A percentile compares a stretch with the other conserved stretches of the same genome.
phyloP scores from a whole-genome alignment of 2,797 vertebrate genomes.

The Neopelma chrysocephalum region DNA sequence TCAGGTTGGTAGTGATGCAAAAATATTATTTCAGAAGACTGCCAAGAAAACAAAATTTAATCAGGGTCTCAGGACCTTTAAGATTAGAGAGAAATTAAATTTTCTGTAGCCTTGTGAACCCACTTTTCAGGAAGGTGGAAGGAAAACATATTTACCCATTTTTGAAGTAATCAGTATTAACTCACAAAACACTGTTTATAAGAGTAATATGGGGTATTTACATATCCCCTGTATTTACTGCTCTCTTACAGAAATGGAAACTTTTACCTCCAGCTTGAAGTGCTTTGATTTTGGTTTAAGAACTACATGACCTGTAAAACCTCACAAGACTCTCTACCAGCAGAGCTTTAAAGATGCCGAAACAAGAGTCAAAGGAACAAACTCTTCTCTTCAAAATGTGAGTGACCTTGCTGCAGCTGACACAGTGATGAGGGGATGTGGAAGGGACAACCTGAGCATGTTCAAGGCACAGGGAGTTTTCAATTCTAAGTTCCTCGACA shows the following conservation, averaged over 20 bases:
- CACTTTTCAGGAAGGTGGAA: background rate
- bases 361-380: background rate
- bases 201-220: background rate
- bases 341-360: background rate
- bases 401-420: background rate
- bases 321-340: background rate
- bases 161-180: background rate
- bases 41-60: background rate
- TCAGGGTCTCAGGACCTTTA: background rate
- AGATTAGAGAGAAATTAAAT: background rate
- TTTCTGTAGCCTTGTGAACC: background rate
- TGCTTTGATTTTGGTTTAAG: background rate
- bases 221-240: background rate
- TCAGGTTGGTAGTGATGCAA: background rate
- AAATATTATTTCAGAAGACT: background rate
- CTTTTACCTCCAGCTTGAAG: background rate
- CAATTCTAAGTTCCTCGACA: background rate
- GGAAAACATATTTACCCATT: background rate
- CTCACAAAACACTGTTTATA: background rate
- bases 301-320: background rate
- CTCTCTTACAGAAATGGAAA: background rate
- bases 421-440: rapidly evolving
- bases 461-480: background rate
- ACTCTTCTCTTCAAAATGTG: rapidly evolving
- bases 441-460: background rate